Base-by-base conservation (phyloP, 1,140 invertebrate genomes). In the Drosophila tsacasi region DNA sequence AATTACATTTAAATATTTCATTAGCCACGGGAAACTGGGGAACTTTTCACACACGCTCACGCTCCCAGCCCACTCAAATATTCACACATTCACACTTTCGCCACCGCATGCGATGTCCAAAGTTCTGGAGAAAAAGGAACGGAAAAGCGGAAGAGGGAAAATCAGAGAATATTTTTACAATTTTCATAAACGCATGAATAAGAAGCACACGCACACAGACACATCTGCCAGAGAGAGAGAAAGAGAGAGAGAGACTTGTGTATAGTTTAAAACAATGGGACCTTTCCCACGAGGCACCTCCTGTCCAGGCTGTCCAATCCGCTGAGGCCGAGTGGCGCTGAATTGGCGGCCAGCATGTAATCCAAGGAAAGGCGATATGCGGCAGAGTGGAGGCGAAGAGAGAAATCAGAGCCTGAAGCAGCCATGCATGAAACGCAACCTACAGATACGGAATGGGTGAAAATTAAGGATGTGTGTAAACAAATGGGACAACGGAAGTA, bases 1-100 rank as follows among this genome's bases (percentile, higher is more conserved):
- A 85, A 85, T 86, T 85, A 72, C 82, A 86, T 76, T 86, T 85
- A 82, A 85, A 89, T 87, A 89, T 75, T 87, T 87, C 54, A 87
- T 89, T 76, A 89, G 73, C 54, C 73, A 57, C 42, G 66, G 81
- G 58, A 66, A 65, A 49, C 72, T 44, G 13, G 54, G 65, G 42
- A 75, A 79, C 77, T 72, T 65, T 62, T 61, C 35, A 64, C 79
- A 35, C 57, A 59, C 23, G 21, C 74, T 44, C 57, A 49, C 35
- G 52, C 59, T 62, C 30, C 35, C 30, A 21, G 25, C 25, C 35
- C 58, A 55, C 69, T 76, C 44, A 67, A 32, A 58, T 78, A 77
- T 77, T 68, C 65, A 78, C 64, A 62, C 49, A 76, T 76, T 54
- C 73, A 76, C 74, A 76, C 74, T 67, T 76, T 54, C 49, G 42